Percentiles rank a stretch among this genome's conserved stretches.
Evolutionary conservation across 2,888 invertebrate species (phyloP).

Genomic region (Micropterix aruncella): DNA sequence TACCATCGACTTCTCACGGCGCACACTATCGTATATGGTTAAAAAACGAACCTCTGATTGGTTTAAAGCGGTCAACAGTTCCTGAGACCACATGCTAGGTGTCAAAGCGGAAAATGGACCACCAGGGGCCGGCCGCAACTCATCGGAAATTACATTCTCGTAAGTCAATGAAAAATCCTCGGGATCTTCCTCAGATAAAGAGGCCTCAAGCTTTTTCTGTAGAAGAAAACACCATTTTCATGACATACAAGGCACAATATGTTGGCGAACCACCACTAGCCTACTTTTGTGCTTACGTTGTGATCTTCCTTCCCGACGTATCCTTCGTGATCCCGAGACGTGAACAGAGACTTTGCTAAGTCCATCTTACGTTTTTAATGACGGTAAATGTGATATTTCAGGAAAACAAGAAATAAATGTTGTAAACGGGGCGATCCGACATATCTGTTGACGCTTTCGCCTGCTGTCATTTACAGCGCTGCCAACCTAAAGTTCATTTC

Average conservation of each 20-base stretch:
- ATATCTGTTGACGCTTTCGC: no score
- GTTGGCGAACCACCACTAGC: not conserved
- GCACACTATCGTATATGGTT: no score
- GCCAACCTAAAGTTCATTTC: no score
- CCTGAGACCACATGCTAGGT: slow-evolving; percentile 95
- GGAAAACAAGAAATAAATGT: no score
- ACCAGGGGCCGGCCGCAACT: slow-evolving; percentile 62
- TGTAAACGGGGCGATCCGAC: no score
- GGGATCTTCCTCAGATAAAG: slow-evolving; percentile 65
- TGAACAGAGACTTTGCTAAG: slow-evolving; percentile 83
- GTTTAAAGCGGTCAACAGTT: slow-evolving; percentile 69
- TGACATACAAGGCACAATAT: slow-evolving; percentile 5
- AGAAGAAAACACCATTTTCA: slow-evolving; percentile 10
- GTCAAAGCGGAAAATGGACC: slow-evolving; percentile 92
- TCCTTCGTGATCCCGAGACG: slow-evolving; percentile 73
- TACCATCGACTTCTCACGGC: no score
- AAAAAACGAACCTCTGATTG: slow-evolving; percentile 51
- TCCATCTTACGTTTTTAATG: no score
- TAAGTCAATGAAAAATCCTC: slow-evolving; percentile 54
- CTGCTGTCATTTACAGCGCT: no score
- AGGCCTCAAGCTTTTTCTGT: slow-evolving; percentile 64
- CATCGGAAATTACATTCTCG: slow-evolving; percentile 39
- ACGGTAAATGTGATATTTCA: no score
- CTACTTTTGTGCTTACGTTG: slow-evolving; percentile 35
- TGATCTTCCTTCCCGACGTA: slow-evolving; percentile 81